Evolutionary conservation across 2,113 vertebrate genomes (phyloP).

Genomic region (Podilymbus podiceps): DNA sequence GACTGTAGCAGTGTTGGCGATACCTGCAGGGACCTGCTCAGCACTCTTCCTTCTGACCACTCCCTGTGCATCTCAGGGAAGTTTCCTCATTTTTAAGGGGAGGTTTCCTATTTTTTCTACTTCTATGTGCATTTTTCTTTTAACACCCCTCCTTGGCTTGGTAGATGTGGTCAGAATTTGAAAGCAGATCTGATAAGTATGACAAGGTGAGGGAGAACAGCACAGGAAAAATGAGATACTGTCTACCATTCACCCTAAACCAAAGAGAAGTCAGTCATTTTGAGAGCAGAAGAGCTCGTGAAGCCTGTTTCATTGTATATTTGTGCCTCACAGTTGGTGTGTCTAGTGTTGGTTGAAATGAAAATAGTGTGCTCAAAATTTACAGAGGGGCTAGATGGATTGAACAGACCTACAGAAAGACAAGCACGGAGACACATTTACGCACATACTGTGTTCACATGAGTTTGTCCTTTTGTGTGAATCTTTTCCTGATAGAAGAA

Average conservation of each 20-base stretch:
- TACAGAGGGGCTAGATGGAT: not conserved
- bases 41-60: not conserved
- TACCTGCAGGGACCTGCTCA: not conserved
- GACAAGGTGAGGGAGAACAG: not conserved
- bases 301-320: not conserved
- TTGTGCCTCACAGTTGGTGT: not conserved
- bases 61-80: not conserved
- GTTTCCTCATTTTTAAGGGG: not conserved
- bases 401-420: not conserved
- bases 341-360: not conserved
- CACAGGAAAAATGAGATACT: not conserved
- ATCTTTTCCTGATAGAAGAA: not conserved
- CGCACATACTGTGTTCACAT: not conserved
- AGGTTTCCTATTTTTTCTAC: not conserved
- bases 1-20: not conserved
- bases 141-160: not conserved
- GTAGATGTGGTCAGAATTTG: not conserved
- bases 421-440: not conserved
- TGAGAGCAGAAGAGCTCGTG: not conserved
- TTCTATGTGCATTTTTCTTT: not conserved
- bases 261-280: not conserved
- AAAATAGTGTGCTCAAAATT: not conserved
- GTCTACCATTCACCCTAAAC: not conserved
- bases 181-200: not conserved
- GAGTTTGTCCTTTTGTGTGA: not conserved